Percentiles rank a stretch among this genome's conserved stretches.
Evolutionary conservation across 2,797 vertebrate genomes (phyloP).

Genomic region (Triplophysa yarkandensis): DNA sequence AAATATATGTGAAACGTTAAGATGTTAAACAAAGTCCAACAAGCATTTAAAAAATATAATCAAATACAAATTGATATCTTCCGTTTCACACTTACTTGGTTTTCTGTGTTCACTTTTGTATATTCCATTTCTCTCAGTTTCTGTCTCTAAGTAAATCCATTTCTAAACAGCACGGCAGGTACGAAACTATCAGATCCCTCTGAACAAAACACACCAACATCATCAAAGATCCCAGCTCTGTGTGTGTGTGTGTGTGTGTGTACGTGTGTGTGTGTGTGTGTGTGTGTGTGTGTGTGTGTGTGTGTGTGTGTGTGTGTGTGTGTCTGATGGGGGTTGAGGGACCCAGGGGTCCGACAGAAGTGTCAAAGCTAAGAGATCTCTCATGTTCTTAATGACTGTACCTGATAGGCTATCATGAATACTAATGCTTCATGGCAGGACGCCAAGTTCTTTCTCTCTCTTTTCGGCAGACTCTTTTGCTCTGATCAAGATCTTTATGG

Average conservation of each 20-base stretch:
- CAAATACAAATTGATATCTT: neutral
- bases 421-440: constrained; percentile 18
- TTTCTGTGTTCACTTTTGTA: neutral
- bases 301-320: neutral
- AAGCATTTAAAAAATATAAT: neutral
- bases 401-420: constrained; percentile 33
- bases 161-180: constrained; percentile 7
- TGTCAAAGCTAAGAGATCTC: constrained; percentile 1
- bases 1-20: too few relatives aligned
- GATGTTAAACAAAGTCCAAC: neutral
- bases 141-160: neutral
- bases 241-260: constrained; percentile 1
- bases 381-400: constrained; percentile 21
- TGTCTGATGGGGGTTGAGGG: neutral
- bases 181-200: neutral
- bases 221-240: neutral
- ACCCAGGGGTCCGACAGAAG: neutral
- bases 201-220: constrained; percentile 10
- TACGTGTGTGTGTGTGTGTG: neutral
- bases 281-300: constrained; percentile 3
- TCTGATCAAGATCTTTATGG: neutral
- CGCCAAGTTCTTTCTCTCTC: constrained; percentile 1
- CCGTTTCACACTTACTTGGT: neutral
- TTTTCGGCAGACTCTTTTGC: neutral
- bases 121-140: neutral